Base-by-base conservation (phyloP, 1,140 invertebrate species). In the Drosophila azteca region DNA sequence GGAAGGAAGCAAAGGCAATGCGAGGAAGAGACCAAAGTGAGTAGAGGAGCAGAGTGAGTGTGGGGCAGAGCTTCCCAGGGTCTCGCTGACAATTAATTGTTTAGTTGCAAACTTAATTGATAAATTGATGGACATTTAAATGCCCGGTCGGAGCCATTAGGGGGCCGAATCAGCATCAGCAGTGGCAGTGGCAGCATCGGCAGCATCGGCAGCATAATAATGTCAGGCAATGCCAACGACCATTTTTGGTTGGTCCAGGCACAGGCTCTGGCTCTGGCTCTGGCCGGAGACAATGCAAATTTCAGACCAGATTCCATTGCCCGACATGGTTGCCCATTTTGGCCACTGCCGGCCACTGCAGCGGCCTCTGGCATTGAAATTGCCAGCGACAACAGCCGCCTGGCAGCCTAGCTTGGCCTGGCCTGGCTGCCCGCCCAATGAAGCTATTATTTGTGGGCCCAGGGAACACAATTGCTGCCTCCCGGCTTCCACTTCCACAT, bases 371-470 rank as follows among this genome's bases (percentile, higher is more conserved):
- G 55, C 70, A 74, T 76, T 68, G 65, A 68, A 79, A 79, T 74
- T 68, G 76, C 61, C 41, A 35, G n/a, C 45, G 29, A 5, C 24
- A 24, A 26, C 24, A 5, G 24, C 24, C 4, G 45, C 3, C 65
- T 45, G 43, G 63, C 55, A 31, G 63, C 45, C 60, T 50, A 2
- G 46, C 59, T 64, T n/a, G n/a, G n/a, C n/a, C n/a, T n/a, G n/a
- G 35, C 22, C 50, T 53, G 51, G 29, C 66, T 39, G 64, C 51
- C 35, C 51, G 67, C 67, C 60, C 79, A 87, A 87, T 87, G 83
- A 87, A 87, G 83, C 83, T 87, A 87, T 87, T 87, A 87, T 88
- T 83, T 87, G 83, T 77, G 83, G 83, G 71, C 67, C 60, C 71
- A 52, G 57, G 49, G 73, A 74, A 58, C 71, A 75, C 70, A 77